These are phyloP conservation scores for Lagenorhynchus albirostris DNA, from an alignment of 2,113 vertebrate genomes.

Conservation along the genomic window DNA sequence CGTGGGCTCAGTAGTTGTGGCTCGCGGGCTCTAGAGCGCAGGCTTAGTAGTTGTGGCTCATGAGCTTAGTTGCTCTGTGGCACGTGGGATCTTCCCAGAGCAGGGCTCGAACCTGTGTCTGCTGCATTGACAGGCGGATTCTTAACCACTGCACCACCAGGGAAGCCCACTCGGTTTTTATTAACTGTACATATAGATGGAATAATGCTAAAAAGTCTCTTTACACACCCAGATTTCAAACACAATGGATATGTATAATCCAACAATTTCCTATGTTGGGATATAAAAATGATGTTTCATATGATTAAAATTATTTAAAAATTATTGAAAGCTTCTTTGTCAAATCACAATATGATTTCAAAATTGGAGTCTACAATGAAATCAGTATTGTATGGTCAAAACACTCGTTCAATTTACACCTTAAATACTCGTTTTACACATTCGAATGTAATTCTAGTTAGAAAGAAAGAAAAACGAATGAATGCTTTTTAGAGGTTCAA, in stretches of 20 bases:
- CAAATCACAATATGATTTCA: not conserved
- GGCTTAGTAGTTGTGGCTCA: too few species aligned
- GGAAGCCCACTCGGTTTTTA: not conserved
- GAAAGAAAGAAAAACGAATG: not conserved
- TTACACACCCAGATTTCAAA: not conserved
- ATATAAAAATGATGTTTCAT: not conserved
- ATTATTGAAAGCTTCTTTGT: not conserved
- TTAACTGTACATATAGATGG: not conserved
- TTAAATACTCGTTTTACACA: not conserved
- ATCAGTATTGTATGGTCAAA: not conserved
- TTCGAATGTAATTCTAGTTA: not conserved
- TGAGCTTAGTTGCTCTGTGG: too few species aligned
- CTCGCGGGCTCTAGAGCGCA: too few species aligned
- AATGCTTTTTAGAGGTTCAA: not conserved
- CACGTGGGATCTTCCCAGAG: too few species aligned
- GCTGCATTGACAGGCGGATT: too few species aligned
- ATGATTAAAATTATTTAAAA: not conserved
- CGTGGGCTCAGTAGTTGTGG: too few species aligned
- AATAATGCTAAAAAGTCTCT: not conserved
- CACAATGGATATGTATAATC: not conserved
- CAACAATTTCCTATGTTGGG: not conserved
- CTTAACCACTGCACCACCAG: too few species aligned
- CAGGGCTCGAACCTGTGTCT: too few species aligned
- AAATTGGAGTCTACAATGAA: not conserved
- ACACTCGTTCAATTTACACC: not conserved